A percentile compares a stretch with the other conserved stretches of the same genome.
phyloP scores from a whole-genome alignment of 2,797 vertebrate species.

The Chromobotia macracanthus region DNA sequence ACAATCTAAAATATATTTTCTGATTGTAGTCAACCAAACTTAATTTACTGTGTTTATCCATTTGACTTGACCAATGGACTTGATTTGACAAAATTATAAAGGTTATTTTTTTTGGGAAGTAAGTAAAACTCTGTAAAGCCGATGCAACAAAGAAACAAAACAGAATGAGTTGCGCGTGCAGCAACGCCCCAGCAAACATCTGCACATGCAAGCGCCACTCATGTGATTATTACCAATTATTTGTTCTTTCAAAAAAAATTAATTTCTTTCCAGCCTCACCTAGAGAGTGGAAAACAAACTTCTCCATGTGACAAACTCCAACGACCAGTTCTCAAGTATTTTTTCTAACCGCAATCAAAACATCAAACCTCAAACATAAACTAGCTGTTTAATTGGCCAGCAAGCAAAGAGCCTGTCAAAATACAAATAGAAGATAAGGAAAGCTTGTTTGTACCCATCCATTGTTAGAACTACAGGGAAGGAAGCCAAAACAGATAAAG shows the following conservation, averaged over 20 bases:
- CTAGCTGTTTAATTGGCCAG: constrained; percentile 32
- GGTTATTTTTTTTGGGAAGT: too few species aligned
- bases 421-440: constrained; percentile 48
- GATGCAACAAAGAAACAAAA: too few species aligned
- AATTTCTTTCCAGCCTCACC: neutral
- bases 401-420: constrained; percentile 43
- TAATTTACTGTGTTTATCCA: too few species aligned
- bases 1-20: too few species aligned
- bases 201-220: neutral
- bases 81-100: too few species aligned
- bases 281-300: constrained; percentile 9
- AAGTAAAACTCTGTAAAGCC: too few species aligned
- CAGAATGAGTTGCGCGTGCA: too few species aligned
- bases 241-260: constrained; percentile 4
- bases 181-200: neutral
- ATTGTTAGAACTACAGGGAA: constrained; percentile 30
- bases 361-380: constrained; percentile 23
- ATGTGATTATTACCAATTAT: neutral
- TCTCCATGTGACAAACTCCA: neutral
- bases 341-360: neutral
- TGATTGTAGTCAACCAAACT: too few species aligned
- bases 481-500: constrained; percentile 35
- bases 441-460: constrained; percentile 29
- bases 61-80: too few species aligned
- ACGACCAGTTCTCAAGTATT: neutral